Percentiles rank a stretch among this genome's conserved stretches.
Evolutionary conservation across 2,113 vertebrate genomes (phyloP).

Genomic region (Eclectus roratus): DNA sequence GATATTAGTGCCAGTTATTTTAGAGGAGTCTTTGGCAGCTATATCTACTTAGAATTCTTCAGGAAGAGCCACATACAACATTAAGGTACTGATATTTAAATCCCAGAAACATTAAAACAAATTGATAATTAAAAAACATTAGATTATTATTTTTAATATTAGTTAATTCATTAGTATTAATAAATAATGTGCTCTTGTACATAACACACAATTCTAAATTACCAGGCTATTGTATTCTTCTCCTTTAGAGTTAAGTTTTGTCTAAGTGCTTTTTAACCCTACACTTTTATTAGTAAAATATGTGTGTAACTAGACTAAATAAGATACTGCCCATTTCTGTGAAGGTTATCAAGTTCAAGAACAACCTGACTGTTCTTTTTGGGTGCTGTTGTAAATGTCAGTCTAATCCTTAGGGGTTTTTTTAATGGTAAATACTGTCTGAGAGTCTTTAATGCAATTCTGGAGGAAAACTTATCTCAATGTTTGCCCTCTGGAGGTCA

Average conservation of each 20-base stretch:
- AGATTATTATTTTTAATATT: background rate
- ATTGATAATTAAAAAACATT: background rate
- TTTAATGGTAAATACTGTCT: background rate
- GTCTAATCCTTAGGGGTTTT: background rate
- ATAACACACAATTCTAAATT: background rate
- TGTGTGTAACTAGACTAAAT: background rate
- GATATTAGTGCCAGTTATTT: background rate
- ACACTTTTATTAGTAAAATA: background rate
- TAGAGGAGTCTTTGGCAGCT: background rate
- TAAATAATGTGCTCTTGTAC: background rate
- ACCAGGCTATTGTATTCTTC: background rate
- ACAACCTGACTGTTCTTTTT: background rate
- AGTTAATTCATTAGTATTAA: background rate
- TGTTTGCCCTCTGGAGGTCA: background rate
- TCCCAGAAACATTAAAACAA: background rate
- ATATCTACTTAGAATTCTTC: background rate
- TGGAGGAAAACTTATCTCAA: background rate
- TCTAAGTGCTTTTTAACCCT: background rate
- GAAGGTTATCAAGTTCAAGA: background rate
- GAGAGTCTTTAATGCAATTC: background rate
- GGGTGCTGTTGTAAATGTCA: background rate
- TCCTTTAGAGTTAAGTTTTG: background rate
- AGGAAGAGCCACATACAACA: background rate
- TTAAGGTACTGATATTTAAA: background rate
- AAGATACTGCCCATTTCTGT: background rate